Percentiles rank a stretch among this genome's conserved stretches.
Conservation (phyloP, 2,797 vertebrate species). For the Fundulus diaphanus region DNA sequence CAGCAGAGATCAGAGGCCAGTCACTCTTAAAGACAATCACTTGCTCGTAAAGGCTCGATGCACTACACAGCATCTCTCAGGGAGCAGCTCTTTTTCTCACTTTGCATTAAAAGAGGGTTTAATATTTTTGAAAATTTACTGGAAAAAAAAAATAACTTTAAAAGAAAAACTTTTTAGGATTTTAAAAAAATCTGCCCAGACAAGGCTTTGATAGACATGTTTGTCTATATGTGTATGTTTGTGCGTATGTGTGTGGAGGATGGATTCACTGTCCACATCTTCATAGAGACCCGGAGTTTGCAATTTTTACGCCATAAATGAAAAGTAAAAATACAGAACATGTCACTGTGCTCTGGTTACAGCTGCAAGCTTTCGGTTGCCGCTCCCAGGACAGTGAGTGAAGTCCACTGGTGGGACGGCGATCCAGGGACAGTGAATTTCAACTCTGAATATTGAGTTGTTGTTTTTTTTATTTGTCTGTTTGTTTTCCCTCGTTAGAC, state of each 20-base stretch:
- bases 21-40: slow-evolving; percentile 94
- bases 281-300: slow-evolving; percentile 52
- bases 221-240: slow-evolving; percentile 48
- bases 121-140: slow-evolving; percentile 80
- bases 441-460: slow-evolving; percentile 68
- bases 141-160: slow-evolving; percentile 67
- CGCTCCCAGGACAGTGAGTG: slow-evolving; percentile 63
- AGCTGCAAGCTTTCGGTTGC: slow-evolving; percentile 62
- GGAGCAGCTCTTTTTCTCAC: slow-evolving; percentile 90
- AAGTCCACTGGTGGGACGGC: slow-evolving; percentile 53
- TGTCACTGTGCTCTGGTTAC: slow-evolving; percentile 57
- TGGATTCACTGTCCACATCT: slow-evolving; percentile 76
- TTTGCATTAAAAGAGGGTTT: slow-evolving; percentile 82
- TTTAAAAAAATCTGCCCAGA: slow-evolving; percentile 82
- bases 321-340: slow-evolving; percentile 23
- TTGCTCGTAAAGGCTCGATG: slow-evolving; percentile 82
- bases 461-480: slow-evolving; percentile 67
- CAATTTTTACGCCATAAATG: slow-evolving; percentile 49
- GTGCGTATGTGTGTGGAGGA: slow-evolving; percentile 64
- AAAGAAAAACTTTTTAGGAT: slow-evolving; percentile 72
- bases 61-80: slow-evolving; percentile 95
- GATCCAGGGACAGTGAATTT: slow-evolving; percentile 75
- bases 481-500: slow-evolving; percentile 79
- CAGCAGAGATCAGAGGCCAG: slow-evolving; percentile 72
- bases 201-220: slow-evolving; percentile 89